Base-by-base conservation (phyloP, 2,888 invertebrate species). In the Stegana nigrithorax region DNA sequence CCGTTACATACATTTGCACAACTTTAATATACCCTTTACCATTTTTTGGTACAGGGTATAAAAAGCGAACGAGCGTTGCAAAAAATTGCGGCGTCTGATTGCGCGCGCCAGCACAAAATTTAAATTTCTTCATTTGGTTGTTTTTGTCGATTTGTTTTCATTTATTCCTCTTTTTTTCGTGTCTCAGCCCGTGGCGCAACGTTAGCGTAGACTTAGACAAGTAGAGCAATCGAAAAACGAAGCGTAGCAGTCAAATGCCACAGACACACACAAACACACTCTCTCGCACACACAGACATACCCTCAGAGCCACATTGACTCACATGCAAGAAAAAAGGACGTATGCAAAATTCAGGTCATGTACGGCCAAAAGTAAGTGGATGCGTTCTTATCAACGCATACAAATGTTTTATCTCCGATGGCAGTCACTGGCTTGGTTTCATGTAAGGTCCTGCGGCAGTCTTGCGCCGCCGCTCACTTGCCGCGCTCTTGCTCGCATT, bases 321-420 rank as follows among this genome's bases (percentile, higher is more conserved):
- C n/a, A n/a, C n/a, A n/a, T n/a, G 29, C 29, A 39, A 39, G 17
- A 39, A 39, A 39, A 8, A 10, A 39, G 17, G 32, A 36, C 67
- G 65, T 65, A 71, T 60, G 60, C 69, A 67, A 70, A 73, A 75
- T 75, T 75, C 78, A 78, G 73, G 75, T 75, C 75, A 75, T 77
- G 75, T 73, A 72, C 75, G 78, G 74, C 71, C 70, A 73, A 75
- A 78, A 75, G 75, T 75, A 75, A 75, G 78, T 78, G 75, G 75
- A 75, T 75, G 78, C 75, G 75, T 73, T 75, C 74, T 73, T 77
- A 75, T 75, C 75, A 75, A 73, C 75, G 71, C 78, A 75, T 72
- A 77, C 75, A 75, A 77, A 75, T 75, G 75, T 75, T 75, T 75
- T 77, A 75, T 75, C 75, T 75, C 32, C 36, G 32, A 21, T 55